Conservation (phyloP, 1,140 invertebrate genomes). For the Pollicipes pollicipes region DNA sequence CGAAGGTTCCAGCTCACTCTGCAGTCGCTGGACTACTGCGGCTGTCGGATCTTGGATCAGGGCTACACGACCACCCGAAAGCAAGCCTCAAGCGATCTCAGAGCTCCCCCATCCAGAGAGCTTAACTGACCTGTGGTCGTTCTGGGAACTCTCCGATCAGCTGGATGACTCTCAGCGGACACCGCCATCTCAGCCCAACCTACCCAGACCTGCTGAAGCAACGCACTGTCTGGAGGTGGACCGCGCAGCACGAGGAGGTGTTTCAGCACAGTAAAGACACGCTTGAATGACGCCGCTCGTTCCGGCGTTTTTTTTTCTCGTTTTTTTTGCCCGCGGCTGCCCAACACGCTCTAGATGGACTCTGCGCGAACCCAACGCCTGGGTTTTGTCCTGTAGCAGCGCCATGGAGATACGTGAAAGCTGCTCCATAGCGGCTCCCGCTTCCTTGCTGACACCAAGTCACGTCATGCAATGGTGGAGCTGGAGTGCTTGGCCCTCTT, state of each 20-base stretch:
- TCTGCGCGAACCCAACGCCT: constrained; percentile 13
- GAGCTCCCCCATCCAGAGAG: constrained; percentile 11
- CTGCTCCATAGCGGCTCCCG: constrained; percentile 13
- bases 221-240: constrained; percentile 11
- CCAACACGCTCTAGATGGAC: constrained; percentile 14
- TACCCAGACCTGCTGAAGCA: constrained; percentile 12
- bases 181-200: constrained; percentile 12
- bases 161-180: constrained; percentile 9
- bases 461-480: constrained; percentile 14
- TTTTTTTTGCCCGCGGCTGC: constrained; percentile 11
- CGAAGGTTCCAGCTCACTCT: constrained; percentile 5
- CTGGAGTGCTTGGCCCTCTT: constrained; percentile 17
- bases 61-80: constrained; percentile 8
- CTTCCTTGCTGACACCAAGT: constrained; percentile 14
- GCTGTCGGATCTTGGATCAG: not conserved
- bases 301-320: constrained; percentile 9
- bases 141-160: constrained; percentile 15
- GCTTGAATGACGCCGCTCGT: constrained; percentile 11
- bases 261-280: constrained; percentile 13
- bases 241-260: constrained; percentile 13
- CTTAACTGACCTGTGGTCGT: constrained; percentile 15
- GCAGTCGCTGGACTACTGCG: constrained; percentile 10
- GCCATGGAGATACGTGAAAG: constrained; percentile 14
- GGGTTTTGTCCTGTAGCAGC: constrained; percentile 15
- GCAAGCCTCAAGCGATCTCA: constrained; percentile 4